These are phyloP conservation scores for Bostrychus sinensis DNA, from an alignment of 2,113 vertebrate species.

Conservation along the genomic window DNA sequence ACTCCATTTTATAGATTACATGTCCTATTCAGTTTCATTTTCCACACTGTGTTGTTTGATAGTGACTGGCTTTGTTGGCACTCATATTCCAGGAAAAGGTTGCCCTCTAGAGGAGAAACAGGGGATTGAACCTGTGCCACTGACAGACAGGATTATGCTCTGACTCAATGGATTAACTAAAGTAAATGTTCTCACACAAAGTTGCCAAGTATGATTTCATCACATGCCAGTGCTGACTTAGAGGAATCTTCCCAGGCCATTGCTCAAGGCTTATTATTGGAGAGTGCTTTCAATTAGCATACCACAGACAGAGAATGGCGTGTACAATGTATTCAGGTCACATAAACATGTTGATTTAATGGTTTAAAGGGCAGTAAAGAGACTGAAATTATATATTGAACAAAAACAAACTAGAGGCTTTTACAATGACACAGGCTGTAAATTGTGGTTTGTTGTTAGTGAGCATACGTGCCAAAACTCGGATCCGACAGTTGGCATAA, in stretches of 20 bases:
- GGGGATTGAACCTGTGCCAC: background rate
- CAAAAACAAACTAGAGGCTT: conserved; percentile 49
- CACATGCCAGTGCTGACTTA: conserved; percentile 33
- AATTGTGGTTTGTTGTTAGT: conserved; percentile 58
- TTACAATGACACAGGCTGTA: conserved; percentile 38
- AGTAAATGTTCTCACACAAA: conserved; percentile 62
- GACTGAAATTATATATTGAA: conserved; percentile 58
- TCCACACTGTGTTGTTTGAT: conserved; percentile 26
- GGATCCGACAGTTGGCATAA: background rate
- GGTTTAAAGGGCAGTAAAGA: conserved; percentile 48
- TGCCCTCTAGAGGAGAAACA: conserved; percentile 51
- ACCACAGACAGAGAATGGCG: background rate
- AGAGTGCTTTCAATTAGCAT: conserved; percentile 63
- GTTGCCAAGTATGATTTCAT: conserved; percentile 43
- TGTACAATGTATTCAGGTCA: conserved; percentile 37
- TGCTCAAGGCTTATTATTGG: conserved; percentile 19
- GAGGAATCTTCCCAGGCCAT: conserved; percentile 35
- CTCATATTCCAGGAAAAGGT: conserved; percentile 27
- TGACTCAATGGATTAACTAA: conserved; percentile 40
- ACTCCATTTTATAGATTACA: conserved; percentile 60
- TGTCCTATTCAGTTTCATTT: conserved; percentile 30
- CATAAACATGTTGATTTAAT: conserved; percentile 68
- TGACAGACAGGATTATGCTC: conserved; percentile 44
- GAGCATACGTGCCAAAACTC: no score
- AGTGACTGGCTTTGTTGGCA: conserved; percentile 16